Conservation (phyloP, 2,888 invertebrate species). For the Drosophila rubida region DNA sequence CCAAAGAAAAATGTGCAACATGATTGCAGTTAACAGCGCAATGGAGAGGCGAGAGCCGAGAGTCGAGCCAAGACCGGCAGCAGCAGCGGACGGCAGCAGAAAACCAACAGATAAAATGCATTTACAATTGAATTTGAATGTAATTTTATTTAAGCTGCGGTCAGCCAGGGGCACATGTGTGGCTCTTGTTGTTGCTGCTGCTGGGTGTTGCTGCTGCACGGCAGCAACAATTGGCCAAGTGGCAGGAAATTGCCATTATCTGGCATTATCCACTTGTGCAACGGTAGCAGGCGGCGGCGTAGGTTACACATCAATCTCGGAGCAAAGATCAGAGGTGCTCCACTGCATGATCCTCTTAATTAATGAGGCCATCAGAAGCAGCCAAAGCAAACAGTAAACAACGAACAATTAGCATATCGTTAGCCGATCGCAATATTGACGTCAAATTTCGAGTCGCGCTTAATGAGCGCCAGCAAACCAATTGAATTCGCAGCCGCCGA, state of each 20-base stretch:
- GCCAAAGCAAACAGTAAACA: constrained; percentile 12
- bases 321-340: constrained; percentile 69
- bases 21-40: constrained; percentile 81
- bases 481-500: constrained; percentile 56
- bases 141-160: constrained; percentile 83
- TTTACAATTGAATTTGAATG: constrained; percentile 84
- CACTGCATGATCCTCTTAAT: constrained; percentile 67
- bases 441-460: constrained; percentile 70
- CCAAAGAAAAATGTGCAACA: constrained; percentile 83
- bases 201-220: constrained; percentile 54
- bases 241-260: constrained; percentile 83
- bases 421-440: constrained; percentile 74
- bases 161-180: constrained; percentile 71
- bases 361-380: constrained; percentile 57
- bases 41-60: constrained; percentile 47
- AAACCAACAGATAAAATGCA: constrained; percentile 83
- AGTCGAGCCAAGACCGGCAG: constrained; percentile 39
- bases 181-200: constrained; percentile 17
- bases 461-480: constrained; percentile 53
- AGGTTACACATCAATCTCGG: constrained; percentile 69
- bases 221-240: constrained; percentile 80
- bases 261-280: constrained; percentile 82
- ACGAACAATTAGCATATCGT: constrained; percentile 77
- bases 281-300: constrained; percentile 67
- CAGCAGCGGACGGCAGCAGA: constrained; percentile 41